Evolutionary conservation across 2,888 invertebrate species (phyloP), one percentile per base, ranked within the genome.

Genomic region (Microchrysa polita): DNA sequence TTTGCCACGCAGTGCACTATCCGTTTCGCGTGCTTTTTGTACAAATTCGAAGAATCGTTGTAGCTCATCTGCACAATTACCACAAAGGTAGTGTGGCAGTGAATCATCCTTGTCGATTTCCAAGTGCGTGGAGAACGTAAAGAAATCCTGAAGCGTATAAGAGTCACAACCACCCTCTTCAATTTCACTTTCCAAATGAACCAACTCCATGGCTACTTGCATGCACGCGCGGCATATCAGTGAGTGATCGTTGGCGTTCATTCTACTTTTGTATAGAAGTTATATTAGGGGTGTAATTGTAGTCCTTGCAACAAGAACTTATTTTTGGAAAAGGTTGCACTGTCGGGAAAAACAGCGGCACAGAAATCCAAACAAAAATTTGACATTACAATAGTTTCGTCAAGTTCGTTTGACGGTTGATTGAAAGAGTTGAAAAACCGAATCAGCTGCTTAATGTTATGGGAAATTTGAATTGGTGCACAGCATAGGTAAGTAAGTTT

Each of bases 161-260:
- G n/a, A n/a, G n/a, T 18, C n/a, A 0, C 7, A 7, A 5, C 40
- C 27, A 12, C 27, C 53, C 12, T 61, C 52, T 16, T 63, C 63
- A 14, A 53, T 60, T 61, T n/a, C 63, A 27, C 14, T 34, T 34
- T 63, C 34, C 23, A 72, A 63, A 14, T 72, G 61, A 18, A 52
- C 34, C 1, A 72, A 5, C 18, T 61, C 72, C 27, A 61, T 53
- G 18, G 63, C 23, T 7, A 16, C 23, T 20, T 52, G 44, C 52
- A 63, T 60, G 44, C 72, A 72, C 1, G 61, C 72, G n/a, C 72
- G 61, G 53, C 72, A 72, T 7, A 27, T 52, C 7, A 44, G 14
- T 18, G 60, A 60, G 52, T 61, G 16, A 1, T 1, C 12, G n/a
- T 61, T 52, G 27, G 27, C 27, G n/a, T n/a, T n/a, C 27, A 34